Conservation (phyloP, 2,113 vertebrate species). For the Geococcyx californianus region DNA sequence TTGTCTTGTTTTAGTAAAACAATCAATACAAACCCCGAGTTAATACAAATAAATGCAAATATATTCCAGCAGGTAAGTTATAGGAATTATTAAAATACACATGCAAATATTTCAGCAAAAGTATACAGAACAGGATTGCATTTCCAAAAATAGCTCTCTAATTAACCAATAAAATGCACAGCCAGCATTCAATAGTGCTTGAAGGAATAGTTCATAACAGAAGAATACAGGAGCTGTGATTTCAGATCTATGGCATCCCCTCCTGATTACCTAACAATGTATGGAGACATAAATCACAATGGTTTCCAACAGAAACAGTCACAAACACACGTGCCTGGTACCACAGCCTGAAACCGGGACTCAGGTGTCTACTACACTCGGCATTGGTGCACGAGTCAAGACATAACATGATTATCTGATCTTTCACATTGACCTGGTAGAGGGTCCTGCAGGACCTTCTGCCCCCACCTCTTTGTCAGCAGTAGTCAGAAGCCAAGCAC, state of each 20-base stretch:
- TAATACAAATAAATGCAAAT: conserved; percentile 69
- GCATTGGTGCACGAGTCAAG: background rate
- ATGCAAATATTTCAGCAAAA: conserved; percentile 46
- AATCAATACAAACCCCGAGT: conserved; percentile 42
- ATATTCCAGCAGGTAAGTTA: conserved; percentile 38
- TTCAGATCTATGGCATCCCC: conserved; percentile 30
- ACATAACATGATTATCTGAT: no score
- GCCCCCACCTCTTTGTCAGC: background rate
- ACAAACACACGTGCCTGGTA: background rate
- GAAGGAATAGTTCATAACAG: background rate
- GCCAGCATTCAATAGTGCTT: conserved; percentile 41
- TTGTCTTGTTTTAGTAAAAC: conserved; percentile 49
- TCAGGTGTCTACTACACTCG: background rate
- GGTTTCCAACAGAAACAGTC: background rate
- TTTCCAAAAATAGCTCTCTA: conserved; percentile 42
- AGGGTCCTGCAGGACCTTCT: background rate
- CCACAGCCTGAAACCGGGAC: background rate
- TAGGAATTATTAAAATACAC: conserved; percentile 52
- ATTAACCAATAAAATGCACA: conserved; percentile 57
- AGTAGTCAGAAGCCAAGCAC: background rate
- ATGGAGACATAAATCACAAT: conserved; percentile 32
- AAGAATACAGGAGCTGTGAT: background rate
- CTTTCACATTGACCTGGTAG: background rate
- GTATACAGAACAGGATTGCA: conserved; percentile 27
- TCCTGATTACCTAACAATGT: conserved; percentile 10